These are phyloP conservation scores for Allolobophora icterica DNA, from an alignment of 2,888 invertebrate species.

Conservation along the genomic window DNA sequence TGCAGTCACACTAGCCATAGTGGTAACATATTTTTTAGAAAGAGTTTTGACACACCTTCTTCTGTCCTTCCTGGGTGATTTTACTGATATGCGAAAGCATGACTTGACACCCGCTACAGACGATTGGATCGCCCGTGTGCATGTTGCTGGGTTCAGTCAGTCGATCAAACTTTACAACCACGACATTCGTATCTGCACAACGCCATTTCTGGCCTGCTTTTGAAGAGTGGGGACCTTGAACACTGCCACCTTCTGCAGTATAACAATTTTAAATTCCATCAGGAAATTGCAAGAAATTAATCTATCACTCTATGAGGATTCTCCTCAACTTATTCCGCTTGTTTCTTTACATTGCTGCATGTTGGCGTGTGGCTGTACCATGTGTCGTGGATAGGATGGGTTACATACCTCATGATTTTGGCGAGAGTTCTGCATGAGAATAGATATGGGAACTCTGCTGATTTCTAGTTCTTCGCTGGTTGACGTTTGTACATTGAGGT, in stretches of 20 bases:
- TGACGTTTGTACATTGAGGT: no score
- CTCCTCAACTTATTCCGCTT: no score
- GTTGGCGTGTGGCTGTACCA: no score
- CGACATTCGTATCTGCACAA: conserved; percentile 60
- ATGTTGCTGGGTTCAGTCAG: conserved; percentile 58
- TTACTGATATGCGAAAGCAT: conserved; percentile 59
- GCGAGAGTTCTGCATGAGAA: no score
- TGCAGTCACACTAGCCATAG: neutral
- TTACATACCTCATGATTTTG: no score
- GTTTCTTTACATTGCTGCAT: no score
- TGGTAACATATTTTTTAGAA: neutral
- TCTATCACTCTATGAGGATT: no score
- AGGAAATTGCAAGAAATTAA: neutral
- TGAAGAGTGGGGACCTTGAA: neutral
- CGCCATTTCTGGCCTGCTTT: conserved; percentile 48
- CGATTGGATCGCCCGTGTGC: conserved; percentile 61
- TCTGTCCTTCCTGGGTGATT: conserved; percentile 37
- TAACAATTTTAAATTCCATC: neutral
- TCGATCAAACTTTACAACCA: conserved; percentile 56
- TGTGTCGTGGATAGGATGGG: no score
- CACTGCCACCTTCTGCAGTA: no score
- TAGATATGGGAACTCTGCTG: no score
- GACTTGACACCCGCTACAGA: conserved; percentile 55
- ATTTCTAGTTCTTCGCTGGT: no score
- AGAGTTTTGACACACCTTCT: neutral